A percentile compares a stretch with the other conserved stretches of the same genome.
These are phyloP conservation scores for Watsonalla binaria DNA, from an alignment of 2,888 invertebrate genomes.

Conservation along the genomic window DNA sequence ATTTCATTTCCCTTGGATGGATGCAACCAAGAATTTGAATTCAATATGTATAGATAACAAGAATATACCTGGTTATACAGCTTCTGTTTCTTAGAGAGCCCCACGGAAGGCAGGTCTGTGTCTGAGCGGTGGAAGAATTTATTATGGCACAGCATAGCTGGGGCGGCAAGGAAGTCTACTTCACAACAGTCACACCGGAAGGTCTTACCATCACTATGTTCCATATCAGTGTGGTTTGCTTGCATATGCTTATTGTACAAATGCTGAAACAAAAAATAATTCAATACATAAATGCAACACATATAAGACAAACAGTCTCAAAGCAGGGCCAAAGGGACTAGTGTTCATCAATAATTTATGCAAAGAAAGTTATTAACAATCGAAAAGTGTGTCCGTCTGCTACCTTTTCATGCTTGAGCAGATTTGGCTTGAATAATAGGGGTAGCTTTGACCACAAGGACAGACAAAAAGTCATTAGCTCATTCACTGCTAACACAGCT, in stretches of 20 bases:
- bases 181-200: constrained; percentile 77
- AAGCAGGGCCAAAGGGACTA: too few species aligned
- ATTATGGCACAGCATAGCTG: constrained; percentile 80
- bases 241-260: constrained; percentile 79
- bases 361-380: too few species aligned
- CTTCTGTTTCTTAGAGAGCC: constrained; percentile 64
- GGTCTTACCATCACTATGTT: constrained; percentile 27
- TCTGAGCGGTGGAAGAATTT: constrained; percentile 70
- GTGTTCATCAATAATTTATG: too few species aligned
- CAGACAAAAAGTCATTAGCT: too few species aligned
- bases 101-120: constrained; percentile 53
- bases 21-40: background rate
- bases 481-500: too few species aligned
- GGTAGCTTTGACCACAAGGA: too few species aligned
- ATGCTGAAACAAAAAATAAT: constrained; percentile 59
- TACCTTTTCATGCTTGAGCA: too few species aligned
- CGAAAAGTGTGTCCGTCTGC: too few species aligned
- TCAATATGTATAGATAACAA: background rate
- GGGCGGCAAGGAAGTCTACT: constrained; percentile 74
- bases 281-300: constrained; percentile 1
- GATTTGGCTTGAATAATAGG: too few species aligned
- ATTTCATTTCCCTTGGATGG: too few species aligned
- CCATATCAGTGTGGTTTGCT: constrained; percentile 53
- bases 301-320: too few species aligned
- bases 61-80: constrained; percentile 47